Base-by-base conservation (phyloP, 2,113 vertebrate species). In the Macroglossus sobrinus region DNA sequence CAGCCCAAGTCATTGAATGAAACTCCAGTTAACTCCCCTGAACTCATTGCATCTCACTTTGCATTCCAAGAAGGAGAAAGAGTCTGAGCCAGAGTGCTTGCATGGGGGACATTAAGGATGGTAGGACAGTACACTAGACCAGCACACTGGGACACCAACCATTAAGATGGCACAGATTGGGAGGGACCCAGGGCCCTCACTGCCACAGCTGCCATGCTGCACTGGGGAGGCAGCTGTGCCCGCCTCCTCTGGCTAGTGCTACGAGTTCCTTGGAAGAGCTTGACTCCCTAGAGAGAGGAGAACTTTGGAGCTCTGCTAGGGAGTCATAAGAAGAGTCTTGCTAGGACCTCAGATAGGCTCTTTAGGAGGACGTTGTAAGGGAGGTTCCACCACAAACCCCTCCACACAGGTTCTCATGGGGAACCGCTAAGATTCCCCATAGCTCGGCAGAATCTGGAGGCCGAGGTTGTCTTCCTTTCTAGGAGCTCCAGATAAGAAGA, bases 91-190 rank as follows among this genome's bases (percentile, higher is more conserved):
- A 8, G 78, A 35, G 2, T 43, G 26, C 8, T 47, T 57, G 86
- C 40, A 4, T 0, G 33, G 55, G n/a, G 21, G 5, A 3, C 14
- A 35, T 0, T 1, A 35, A 45, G 45, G 6, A 6, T 1, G 26
- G 13, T 28, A 19, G 18, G 2, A 4, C n/a, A 3, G 45, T 33
- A 22, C 63, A 24, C 64, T 40, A 3, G 3, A 85, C 14, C n/a
- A 47, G 66, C 8, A 43, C 7, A 7, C 16, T 13, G 24, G 13
- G 9, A 21, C 13, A 50, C 57, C 33, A 92, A 64, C 15, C 33
- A 26, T 22, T 14, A 57, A 33, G 50, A 53, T 45, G 74, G 19
- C 21, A 43, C 26, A 18, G 30, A 38, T 0, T 8, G 40, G 57
- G 40, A 30, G 55, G 19, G 40, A 47, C 35, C 47, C 5, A 12